These are phyloP conservation scores for Drosophila imparisetae DNA, from an alignment of 2,888 invertebrate genomes.

Conservation along the genomic window DNA sequence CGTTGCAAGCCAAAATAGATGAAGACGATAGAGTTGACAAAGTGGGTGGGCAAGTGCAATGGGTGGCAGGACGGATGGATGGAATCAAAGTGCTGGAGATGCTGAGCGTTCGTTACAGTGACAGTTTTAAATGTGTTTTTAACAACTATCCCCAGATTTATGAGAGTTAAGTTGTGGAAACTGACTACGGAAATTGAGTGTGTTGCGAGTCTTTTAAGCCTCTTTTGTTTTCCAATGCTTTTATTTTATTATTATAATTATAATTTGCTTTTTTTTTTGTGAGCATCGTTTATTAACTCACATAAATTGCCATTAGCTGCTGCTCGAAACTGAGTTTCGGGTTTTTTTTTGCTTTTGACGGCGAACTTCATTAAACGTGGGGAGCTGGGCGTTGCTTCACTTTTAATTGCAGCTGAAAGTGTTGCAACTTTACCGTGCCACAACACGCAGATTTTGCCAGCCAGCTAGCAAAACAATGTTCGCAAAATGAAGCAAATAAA, in stretches of 20 bases:
- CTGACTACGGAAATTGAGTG: conserved; percentile 53
- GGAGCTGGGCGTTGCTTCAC: conserved; percentile 12
- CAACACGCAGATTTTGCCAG: conserved; percentile 67
- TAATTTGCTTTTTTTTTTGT: conserved; percentile 18
- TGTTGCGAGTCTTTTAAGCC: conserved; percentile 14
- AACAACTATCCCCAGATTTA: conserved; percentile 71
- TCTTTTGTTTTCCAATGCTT: not conserved
- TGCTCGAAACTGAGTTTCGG: conserved; percentile 37
- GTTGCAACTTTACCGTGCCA: conserved; percentile 65
- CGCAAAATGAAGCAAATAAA: conserved; percentile 75
- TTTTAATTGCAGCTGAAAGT: conserved; percentile 62
- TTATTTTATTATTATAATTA: not conserved
- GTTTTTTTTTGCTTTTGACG: not conserved
- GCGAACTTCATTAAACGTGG: conserved; percentile 41
- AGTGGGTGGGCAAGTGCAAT: not conserved
- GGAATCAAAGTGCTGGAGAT: conserved; percentile 42
- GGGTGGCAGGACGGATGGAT: conserved; percentile 8
- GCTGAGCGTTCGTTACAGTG: conserved; percentile 63
- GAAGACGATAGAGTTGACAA: not conserved
- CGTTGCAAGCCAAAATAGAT: conserved; percentile 23
- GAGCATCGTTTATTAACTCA: conserved; percentile 64
- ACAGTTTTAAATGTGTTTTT: conserved; percentile 76
- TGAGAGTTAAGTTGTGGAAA: conserved; percentile 70
- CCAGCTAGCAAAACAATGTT: conserved; percentile 56
- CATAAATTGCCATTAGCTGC: conserved; percentile 71